Evolutionary conservation across 2,113 vertebrate species (phyloP).

Genomic region (Equus quagga): DNA sequence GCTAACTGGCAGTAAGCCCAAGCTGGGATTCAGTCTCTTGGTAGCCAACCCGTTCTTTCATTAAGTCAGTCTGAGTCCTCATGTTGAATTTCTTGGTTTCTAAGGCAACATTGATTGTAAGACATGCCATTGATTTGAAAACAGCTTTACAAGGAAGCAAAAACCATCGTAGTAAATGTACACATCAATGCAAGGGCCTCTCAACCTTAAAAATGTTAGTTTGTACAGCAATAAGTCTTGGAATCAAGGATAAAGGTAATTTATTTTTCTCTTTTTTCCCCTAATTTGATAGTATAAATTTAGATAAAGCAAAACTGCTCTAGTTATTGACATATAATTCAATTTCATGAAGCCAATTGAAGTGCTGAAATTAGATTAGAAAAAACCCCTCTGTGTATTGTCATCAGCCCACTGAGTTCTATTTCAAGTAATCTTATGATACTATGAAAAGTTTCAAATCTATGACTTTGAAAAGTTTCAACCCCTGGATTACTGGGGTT

Average conservation of each 20-base stretch:
- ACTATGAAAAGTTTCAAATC: neutral
- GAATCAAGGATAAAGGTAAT: neutral
- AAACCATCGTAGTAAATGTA: neutral
- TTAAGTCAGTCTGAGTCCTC: neutral
- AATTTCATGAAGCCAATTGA: neutral
- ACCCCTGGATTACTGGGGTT: neutral
- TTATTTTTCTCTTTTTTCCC: neutral
- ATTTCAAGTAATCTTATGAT: neutral
- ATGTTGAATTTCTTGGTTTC: neutral
- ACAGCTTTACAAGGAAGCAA: neutral
- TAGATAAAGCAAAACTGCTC: neutral
- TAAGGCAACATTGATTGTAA: neutral
- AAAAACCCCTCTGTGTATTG: neutral
- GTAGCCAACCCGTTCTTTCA: neutral
- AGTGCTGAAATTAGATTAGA: conserved; percentile 11
- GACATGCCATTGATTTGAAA: neutral
- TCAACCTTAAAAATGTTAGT: neutral
- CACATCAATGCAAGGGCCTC: neutral
- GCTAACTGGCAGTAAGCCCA: neutral
- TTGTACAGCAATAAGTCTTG: neutral
- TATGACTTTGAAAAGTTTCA: neutral
- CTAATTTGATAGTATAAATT: neutral
- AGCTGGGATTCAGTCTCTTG: neutral
- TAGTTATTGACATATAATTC: neutral
- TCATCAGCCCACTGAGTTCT: neutral